Evolutionary conservation across 2,888 invertebrate genomes (phyloP).

Genomic region (Melanostoma mellinum): DNA sequence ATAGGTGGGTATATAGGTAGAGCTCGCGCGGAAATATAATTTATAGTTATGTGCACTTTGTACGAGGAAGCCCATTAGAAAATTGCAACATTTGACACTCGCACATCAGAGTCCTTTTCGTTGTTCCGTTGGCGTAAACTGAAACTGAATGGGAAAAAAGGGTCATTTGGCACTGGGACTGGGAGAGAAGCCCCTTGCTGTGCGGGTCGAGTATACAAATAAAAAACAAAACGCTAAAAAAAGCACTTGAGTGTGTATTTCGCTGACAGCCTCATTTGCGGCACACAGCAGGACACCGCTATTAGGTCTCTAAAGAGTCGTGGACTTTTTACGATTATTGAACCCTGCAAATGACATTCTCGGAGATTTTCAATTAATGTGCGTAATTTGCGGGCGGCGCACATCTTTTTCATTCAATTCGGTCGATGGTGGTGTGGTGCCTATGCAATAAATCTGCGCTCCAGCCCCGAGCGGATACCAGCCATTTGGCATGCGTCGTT

Average conservation of each 20-base stretch:
- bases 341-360: slow-evolving; percentile 63
- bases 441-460: slow-evolving; percentile 59
- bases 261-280: slow-evolving; percentile 58
- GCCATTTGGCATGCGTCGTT: slow-evolving; percentile 70
- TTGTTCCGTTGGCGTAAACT: not conserved
- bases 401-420: not conserved
- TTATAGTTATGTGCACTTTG: slow-evolving; percentile 25
- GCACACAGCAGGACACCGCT: slow-evolving; percentile 54
- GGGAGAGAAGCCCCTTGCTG: not conserved
- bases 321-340: slow-evolving; percentile 67
- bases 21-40: slow-evolving; percentile 35
- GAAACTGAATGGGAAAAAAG: not conserved
- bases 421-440: not conserved
- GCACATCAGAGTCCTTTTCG: slow-evolving; percentile 15
- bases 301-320: slow-evolving; percentile 45
- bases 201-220: not conserved
- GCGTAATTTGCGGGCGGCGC: slow-evolving; percentile 65
- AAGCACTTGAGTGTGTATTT: slow-evolving; percentile 36
- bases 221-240: slow-evolving; percentile 9
- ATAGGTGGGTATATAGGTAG: not conserved
- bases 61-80: slow-evolving; percentile 10
- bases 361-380: slow-evolving; percentile 69
- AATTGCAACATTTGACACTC: slow-evolving; percentile 57
- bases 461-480: slow-evolving; percentile 58
- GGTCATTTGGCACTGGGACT: slow-evolving; percentile 6